Evolutionary conservation across 2,888 invertebrate genomes (phyloP), one percentile per base, ranked within the genome.

Genomic region (Philaethria dido): DNA sequence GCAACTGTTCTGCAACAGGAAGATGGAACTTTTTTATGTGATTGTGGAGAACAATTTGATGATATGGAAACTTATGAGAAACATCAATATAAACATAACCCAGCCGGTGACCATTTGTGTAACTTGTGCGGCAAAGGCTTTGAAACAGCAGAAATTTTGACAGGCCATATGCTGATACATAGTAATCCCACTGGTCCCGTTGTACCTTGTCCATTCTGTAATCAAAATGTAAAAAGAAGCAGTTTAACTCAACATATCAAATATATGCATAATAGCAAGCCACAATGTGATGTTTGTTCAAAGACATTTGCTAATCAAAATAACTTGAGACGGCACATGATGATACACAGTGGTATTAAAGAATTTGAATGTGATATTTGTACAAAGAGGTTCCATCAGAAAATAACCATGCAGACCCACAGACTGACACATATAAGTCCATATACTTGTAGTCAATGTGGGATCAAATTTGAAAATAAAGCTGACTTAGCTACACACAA

Each of bases 281-380:
- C 93, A 0, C 78, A 84, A 13, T 93, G 93, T 71, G 80, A 78
- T 20, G 48, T 90, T 3, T 93, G 93, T 67, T 76, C 76, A 1
- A 93, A 93, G 70, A 91, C 93, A 14, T 93, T 93, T 78, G 93
- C 93, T 0, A 93, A 92, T 72, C 88, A 89, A 0, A 91, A 92
- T 70, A 93, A 93, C 69, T 77, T 93, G 20, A 93, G 92, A 78
- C 86, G 93, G 0, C 93, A 93, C 73, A 89, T 92, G 89, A 88
- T 90, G 87, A 93, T 92, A 8, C 93, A 93, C 67, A 85, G 77
- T 0, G 93, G 91, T 0, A 75, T 89, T 1, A 83, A 86, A 70
- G 89, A 91, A n/a, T 93, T 88, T 70, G 87, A 88, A 73, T 93
- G 93, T 77, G 92, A 92, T 64, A 83, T 93, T 11, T 93, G 93